These are phyloP conservation scores for Rhadinocentrus ornatus DNA, from an alignment of 2,797 vertebrate species.

Conservation along the genomic window DNA sequence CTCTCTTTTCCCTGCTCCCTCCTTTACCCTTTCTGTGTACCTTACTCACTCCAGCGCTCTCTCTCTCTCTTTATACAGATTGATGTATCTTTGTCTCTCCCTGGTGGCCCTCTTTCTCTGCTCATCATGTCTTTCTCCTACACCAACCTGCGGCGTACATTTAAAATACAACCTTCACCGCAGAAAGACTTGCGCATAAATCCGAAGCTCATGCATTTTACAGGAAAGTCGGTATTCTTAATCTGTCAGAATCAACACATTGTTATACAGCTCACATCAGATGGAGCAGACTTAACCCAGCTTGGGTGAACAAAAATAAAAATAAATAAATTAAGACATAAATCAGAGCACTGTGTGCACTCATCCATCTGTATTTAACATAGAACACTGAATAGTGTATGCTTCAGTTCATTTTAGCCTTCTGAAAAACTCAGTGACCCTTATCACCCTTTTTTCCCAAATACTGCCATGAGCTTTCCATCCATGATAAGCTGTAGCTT, in stretches of 20 bases:
- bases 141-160: background rate
- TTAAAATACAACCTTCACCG: background rate
- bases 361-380: background rate
- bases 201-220: background rate
- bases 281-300: background rate
- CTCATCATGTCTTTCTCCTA: background rate
- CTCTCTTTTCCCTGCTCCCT: slow-evolving; percentile 10
- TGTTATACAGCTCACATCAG: background rate
- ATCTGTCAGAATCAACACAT: background rate
- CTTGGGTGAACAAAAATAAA: background rate
- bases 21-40: slow-evolving; percentile 30
- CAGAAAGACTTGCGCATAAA: background rate
- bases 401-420: background rate
- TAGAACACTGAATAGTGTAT: background rate
- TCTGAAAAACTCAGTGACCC: background rate
- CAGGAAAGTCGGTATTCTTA: background rate
- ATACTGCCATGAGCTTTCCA: background rate
- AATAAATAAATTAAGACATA: background rate
- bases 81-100: slow-evolving; percentile 3
- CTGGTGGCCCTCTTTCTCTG: background rate
- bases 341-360: background rate
- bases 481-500: background rate
- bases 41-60: slow-evolving; percentile 33
- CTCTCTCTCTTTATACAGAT: background rate
- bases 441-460: background rate